phyloP scores from a whole-genome alignment of 2,797 vertebrate species.

The Lacerta viridis region DNA sequence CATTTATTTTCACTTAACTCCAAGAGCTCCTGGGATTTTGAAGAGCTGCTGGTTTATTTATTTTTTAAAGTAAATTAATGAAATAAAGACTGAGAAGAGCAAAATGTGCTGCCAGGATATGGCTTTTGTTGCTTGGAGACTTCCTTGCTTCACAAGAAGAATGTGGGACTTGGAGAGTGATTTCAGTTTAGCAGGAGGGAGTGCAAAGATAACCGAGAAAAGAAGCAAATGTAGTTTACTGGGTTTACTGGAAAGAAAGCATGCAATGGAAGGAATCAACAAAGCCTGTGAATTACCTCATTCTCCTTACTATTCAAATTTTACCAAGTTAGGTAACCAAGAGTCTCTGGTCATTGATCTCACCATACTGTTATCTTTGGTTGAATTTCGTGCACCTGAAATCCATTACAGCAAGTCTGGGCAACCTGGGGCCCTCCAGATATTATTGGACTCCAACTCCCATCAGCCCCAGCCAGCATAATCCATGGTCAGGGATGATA shows the following conservation, averaged over 20 bases:
- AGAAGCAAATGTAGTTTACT: constrained; percentile 47
- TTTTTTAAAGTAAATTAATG: constrained; percentile 29
- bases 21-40: constrained; percentile 4
- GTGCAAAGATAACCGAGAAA: constrained; percentile 52
- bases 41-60: not conserved
- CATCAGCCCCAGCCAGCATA: too few relatives aligned
- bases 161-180: constrained; percentile 21
- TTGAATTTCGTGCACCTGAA: not conserved
- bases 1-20: constrained; percentile 7
- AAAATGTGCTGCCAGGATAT: constrained; percentile 57
- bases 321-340: not conserved
- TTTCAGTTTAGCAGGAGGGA: constrained; percentile 59
- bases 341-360: not conserved
- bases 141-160: constrained; percentile 66
- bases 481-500: too few relatives aligned
- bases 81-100: constrained; percentile 55
- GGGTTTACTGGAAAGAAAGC: constrained; percentile 60
- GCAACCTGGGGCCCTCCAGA: too few relatives aligned
- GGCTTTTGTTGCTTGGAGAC: constrained; percentile 62
- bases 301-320: not conserved
- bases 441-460: too few relatives aligned
- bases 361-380: too few relatives aligned
- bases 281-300: not conserved
- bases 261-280: constrained; percentile 51
- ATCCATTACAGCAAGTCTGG: not conserved